phyloP scores from a whole-genome alignment of 2,113 vertebrate species.

The Nyctereutes procyonoides region DNA sequence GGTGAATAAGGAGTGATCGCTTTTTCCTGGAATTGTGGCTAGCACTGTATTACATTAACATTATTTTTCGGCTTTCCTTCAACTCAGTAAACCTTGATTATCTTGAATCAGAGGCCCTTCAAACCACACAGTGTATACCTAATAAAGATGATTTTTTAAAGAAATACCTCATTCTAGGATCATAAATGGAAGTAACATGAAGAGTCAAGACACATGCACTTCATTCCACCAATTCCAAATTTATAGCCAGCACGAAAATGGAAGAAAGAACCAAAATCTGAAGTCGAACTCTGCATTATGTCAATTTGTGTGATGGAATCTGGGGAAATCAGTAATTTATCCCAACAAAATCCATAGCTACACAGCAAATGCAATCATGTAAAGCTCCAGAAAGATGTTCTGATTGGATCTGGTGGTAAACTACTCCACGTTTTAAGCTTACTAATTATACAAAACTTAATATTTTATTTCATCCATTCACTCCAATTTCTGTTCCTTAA shows the following conservation, averaged over 20 bases:
- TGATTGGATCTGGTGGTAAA: background rate
- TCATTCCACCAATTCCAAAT: background rate
- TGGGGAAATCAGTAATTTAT: background rate
- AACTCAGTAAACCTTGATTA: constrained; percentile 47
- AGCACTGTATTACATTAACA: constrained; percentile 65
- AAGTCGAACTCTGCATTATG: constrained; percentile 16
- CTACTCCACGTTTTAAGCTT: background rate
- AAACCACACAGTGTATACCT: constrained; percentile 53
- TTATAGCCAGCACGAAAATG: background rate
- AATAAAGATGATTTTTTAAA: constrained; percentile 50
- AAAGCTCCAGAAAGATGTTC: background rate
- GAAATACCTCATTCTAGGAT: background rate
- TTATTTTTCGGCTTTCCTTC: constrained; percentile 70
- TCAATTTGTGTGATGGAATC: background rate
- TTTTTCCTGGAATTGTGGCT: constrained; percentile 58
- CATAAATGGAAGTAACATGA: background rate
- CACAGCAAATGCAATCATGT: background rate
- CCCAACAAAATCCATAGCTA: background rate
- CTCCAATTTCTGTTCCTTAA: constrained; percentile 61
- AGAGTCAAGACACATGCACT: fast-evolving
- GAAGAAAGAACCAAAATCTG: constrained; percentile 1
- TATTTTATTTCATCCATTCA: constrained; percentile 5
- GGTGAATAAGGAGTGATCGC: constrained; percentile 50
- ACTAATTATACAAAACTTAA: background rate
- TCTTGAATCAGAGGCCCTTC: constrained; percentile 54